Conservation (phyloP, 2,888 invertebrate species). For the Diaphora mendica region DNA sequence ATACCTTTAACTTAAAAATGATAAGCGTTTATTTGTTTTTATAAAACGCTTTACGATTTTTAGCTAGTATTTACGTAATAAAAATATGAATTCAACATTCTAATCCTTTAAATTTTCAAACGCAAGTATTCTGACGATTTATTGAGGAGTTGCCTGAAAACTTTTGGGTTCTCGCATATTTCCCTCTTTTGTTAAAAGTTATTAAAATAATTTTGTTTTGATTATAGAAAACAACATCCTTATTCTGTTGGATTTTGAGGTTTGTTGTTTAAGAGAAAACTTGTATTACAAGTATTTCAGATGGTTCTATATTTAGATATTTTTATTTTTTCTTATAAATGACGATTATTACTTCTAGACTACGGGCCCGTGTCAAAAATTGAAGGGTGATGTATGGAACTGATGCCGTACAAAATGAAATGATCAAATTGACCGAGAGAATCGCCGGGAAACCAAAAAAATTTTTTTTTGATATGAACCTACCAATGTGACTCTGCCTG, state of each 20-base stretch:
- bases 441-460: too few relatives aligned
- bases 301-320: too few relatives aligned
- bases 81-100: slow-evolving; percentile 25
- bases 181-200: slow-evolving; percentile 38
- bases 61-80: neutral
- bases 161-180: slow-evolving; percentile 47
- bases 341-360: too few relatives aligned
- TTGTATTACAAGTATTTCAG: neutral
- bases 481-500: too few relatives aligned
- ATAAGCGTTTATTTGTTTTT: neutral
- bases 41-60: neutral
- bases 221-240: slow-evolving; percentile 35
- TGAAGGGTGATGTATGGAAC: too few relatives aligned
- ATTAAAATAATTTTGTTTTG: slow-evolving; percentile 50
- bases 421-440: too few relatives aligned
- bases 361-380: too few relatives aligned
- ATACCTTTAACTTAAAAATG: neutral
- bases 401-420: too few relatives aligned
- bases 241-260: slow-evolving; percentile 40
- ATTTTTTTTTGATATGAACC: too few relatives aligned
- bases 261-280: slow-evolving; percentile 12
- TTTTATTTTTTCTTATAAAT: too few relatives aligned
- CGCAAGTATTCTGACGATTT: slow-evolving; percentile 44
- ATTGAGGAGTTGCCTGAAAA: slow-evolving; percentile 41
- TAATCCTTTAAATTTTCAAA: slow-evolving; percentile 39